Evolutionary conservation across 2,797 vertebrate genomes (phyloP).

Genomic region (Calcarius lapponicus): DNA sequence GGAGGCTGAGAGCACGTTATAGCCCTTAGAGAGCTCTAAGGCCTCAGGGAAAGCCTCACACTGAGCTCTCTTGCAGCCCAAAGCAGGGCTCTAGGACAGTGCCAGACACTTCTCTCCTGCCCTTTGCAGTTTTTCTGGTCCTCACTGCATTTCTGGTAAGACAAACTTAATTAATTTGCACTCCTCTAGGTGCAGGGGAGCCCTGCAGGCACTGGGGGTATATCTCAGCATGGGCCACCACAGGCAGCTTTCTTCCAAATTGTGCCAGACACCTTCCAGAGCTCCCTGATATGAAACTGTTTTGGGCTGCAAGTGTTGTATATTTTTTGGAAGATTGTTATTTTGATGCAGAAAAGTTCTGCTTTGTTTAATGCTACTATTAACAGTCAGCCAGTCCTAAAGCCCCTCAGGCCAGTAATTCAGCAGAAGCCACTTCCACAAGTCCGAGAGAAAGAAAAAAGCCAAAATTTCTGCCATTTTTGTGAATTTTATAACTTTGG

Average conservation of each 20-base stretch:
- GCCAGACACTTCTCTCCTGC: not conserved
- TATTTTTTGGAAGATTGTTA: not conserved
- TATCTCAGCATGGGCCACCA: not conserved
- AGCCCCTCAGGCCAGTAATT: not conserved
- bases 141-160: not conserved
- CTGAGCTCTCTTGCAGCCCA: not conserved
- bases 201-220: not conserved
- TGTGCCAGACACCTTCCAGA: not conserved
- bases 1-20: not conserved
- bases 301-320: not conserved
- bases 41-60: not conserved
- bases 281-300: fast-evolving
- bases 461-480: not conserved
- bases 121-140: not conserved
- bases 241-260: not conserved
- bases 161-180: not conserved
- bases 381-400: not conserved
- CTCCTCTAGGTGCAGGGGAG: not conserved
- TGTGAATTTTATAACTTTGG: not conserved
- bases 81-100: not conserved
- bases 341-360: not conserved
- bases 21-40: not conserved
- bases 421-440: not conserved
- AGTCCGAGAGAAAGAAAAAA: not conserved
- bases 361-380: not conserved